Conservation (phyloP, 2,888 invertebrate species). For the Synergus laeviventris region DNA sequence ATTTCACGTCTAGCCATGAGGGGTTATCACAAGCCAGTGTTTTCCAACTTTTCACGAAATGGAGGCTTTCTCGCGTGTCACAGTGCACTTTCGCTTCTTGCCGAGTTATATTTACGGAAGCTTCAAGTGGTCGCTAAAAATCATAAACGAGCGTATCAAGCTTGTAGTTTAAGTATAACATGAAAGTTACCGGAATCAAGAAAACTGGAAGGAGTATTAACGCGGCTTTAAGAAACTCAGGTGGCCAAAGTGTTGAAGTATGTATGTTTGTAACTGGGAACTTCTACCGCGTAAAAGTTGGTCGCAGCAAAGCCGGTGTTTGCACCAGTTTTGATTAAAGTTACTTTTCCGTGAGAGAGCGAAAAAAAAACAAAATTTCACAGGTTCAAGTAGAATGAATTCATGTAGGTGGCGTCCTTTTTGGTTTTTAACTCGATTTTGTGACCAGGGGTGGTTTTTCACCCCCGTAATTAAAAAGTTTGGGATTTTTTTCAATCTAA, state of each 20-base stretch:
- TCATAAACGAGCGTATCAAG: conserved; percentile 38
- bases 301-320: not conserved
- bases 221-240: conserved; percentile 27
- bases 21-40: not conserved
- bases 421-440: no score
- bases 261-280: conserved; percentile 19
- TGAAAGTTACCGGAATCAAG: conserved; percentile 17
- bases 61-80: conserved; percentile 25
- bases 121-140: conserved; percentile 39
- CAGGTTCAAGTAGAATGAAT: conserved; percentile 21
- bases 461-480: no score
- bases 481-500: no score
- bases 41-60: conserved; percentile 6
- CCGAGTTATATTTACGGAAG: conserved; percentile 31
- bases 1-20: conserved; percentile 13
- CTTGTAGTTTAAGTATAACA: not conserved
- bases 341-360: not conserved
- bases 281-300: conserved; percentile 21
- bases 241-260: conserved; percentile 37
- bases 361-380: not conserved
- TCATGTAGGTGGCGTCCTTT: no score
- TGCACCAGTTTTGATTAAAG: conserved; percentile 35
- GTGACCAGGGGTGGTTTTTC: no score
- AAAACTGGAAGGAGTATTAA: not conserved
- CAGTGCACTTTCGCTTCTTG: conserved; percentile 11